Evolutionary conservation across 2,797 vertebrate species (phyloP).

Genomic region (Poeciliopsis infans): DNA sequence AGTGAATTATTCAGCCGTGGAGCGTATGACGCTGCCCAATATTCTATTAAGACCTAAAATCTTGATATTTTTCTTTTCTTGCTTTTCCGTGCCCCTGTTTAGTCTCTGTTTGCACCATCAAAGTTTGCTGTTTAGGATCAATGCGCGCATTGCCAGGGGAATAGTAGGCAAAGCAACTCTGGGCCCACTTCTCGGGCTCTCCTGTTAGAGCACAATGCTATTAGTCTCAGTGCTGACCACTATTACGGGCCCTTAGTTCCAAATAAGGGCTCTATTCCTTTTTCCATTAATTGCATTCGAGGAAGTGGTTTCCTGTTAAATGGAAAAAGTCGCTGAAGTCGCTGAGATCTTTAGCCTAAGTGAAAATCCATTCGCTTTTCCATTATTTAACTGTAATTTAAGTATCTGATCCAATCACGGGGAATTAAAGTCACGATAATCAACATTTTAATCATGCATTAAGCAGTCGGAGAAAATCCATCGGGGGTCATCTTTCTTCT

Average conservation of each 20-base stretch:
- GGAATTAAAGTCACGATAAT: constrained; percentile 49
- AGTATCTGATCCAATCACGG: constrained; percentile 54
- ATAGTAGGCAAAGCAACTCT: constrained; percentile 68
- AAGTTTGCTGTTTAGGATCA: constrained; percentile 69
- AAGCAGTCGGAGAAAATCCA: constrained; percentile 20
- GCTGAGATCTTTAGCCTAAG: constrained; percentile 71
- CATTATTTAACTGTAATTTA: constrained; percentile 69
- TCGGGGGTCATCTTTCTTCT: constrained; percentile 14
- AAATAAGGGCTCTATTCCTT: constrained; percentile 76
- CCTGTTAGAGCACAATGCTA: constrained; percentile 68
- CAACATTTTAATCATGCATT: constrained; percentile 53
- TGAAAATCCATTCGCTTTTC: constrained; percentile 67
- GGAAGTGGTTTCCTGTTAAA: constrained; percentile 76
- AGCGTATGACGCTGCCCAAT: constrained; percentile 74
- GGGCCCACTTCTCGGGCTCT: constrained; percentile 48
- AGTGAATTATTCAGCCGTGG: constrained; percentile 82
- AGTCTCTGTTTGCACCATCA: constrained; percentile 64
- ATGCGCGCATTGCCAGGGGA: constrained; percentile 58
- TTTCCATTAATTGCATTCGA: constrained; percentile 77
- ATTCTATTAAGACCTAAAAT: constrained; percentile 75
- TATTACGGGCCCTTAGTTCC: constrained; percentile 77
- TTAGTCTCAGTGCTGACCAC: constrained; percentile 76
- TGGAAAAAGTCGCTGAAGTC: constrained; percentile 72
- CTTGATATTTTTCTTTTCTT: constrained; percentile 48
- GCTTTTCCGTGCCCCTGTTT: constrained; percentile 62